Evolutionary conservation across 2,113 vertebrate species (phyloP).

Genomic region (Tupaia chinensis): DNA sequence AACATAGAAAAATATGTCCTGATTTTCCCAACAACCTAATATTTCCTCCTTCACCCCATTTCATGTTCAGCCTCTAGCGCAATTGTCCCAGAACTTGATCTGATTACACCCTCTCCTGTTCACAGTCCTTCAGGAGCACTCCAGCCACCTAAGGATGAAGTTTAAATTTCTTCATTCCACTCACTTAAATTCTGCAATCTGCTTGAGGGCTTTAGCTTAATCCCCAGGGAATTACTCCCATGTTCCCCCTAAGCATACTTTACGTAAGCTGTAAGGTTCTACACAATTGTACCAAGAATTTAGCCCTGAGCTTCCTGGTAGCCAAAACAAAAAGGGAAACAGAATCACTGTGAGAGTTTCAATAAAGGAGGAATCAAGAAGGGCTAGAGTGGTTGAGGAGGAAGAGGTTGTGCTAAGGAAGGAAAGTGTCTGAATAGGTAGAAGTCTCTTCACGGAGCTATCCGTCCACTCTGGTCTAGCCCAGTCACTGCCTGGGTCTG

Average conservation of each 20-base stretch:
- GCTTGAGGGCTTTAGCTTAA: neutral
- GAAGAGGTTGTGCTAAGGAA: neutral
- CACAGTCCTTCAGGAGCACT: neutral
- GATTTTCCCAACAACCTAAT: no score
- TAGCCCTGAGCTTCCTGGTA: constrained; percentile 40
- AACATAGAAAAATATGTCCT: no score
- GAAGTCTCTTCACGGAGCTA: neutral
- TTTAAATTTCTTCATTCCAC: neutral
- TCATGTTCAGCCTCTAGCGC: neutral
- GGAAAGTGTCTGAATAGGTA: neutral
- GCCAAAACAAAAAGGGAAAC: constrained; percentile 40
- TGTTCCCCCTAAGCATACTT: neutral
- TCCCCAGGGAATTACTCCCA: neutral
- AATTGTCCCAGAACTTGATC: neutral
- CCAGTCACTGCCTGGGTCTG: constrained; percentile 44
- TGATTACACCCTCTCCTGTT: neutral
- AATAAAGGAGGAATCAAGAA: neutral
- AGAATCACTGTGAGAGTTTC: neutral
- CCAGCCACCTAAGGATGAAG: neutral
- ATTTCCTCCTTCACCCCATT: neutral
- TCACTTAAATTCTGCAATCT: neutral
- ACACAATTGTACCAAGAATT: neutral
- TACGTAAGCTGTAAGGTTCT: neutral
- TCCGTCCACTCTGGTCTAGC: neutral
- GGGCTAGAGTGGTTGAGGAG: neutral